A percentile compares a stretch with the other conserved stretches of the same genome.
Conservation (phyloP, 2,797 vertebrate genomes). For the Moxostoma hubbsi region DNA sequence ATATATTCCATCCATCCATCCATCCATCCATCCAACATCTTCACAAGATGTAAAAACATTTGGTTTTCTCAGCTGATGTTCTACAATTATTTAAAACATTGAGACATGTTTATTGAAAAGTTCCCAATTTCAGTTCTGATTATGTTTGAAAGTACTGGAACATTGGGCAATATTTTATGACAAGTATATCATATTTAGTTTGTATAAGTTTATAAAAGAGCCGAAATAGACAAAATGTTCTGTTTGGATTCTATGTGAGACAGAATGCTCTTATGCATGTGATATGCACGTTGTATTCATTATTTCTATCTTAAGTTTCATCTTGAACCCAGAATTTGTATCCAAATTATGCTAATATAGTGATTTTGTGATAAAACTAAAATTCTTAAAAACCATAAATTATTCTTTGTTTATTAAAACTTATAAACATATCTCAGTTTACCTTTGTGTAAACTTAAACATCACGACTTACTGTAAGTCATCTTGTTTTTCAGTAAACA, state of each 20-base stretch:
- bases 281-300: slow-evolving; percentile 11
- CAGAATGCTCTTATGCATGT: neutral
- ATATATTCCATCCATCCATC: too few relatives aligned
- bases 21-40: too few relatives aligned
- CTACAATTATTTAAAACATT: too few relatives aligned
- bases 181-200: neutral
- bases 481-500: too few relatives aligned
- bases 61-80: too few relatives aligned
- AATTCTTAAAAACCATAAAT: neutral
- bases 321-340: neutral
- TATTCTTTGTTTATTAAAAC: neutral
- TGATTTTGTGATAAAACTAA: neutral
- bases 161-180: neutral
- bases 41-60: too few relatives aligned
- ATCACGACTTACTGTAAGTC: too few relatives aligned
- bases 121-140: neutral
- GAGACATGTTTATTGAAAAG: too few relatives aligned
- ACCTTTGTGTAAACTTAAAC: slow-evolving; percentile 15
- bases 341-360: neutral
- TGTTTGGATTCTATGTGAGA: neutral
- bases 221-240: slow-evolving; percentile 23
- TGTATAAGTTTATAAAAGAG: neutral
- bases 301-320: neutral
- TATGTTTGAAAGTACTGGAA: slow-evolving; percentile 16
- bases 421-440: neutral